These are phyloP conservation scores for Euzetes globulus DNA, from an alignment of 2,888 invertebrate genomes.

Conservation along the genomic window DNA sequence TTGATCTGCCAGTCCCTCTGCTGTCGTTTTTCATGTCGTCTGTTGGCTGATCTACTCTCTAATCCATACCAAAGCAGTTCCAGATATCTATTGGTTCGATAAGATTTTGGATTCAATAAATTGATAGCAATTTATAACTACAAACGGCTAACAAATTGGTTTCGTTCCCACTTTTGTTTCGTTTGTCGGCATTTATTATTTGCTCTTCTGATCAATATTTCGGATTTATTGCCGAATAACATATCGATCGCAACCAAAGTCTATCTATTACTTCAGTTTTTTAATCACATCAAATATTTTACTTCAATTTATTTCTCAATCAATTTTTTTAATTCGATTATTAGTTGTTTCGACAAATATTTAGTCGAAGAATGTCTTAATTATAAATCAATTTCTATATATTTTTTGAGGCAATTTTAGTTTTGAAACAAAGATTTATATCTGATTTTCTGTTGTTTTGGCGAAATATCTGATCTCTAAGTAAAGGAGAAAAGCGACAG, in stretches of 20 bases:
- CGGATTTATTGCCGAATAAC: not conserved
- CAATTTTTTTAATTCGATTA: not conserved
- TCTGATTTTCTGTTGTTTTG: not conserved
- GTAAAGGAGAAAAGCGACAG: not conserved
- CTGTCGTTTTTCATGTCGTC: constrained; percentile 21
- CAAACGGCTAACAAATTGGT: constrained; percentile 1
- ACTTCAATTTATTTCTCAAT: not conserved
- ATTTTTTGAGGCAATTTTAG: not conserved
- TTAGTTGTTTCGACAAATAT: not conserved
- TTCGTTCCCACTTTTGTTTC: not conserved
- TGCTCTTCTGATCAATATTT: not conserved
- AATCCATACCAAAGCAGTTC: constrained; percentile 42
- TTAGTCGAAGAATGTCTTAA: not conserved
- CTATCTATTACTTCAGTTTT: not conserved
- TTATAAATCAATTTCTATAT: not conserved
- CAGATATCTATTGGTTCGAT: constrained; percentile 41
- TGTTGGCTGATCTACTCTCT: constrained; percentile 29
- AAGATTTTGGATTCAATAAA: constrained; percentile 10
- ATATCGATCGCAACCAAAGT: not conserved
- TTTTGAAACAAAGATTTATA: not conserved
- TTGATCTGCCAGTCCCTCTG: constrained; percentile 13
- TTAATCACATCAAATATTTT: not conserved
- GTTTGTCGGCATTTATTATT: not conserved
- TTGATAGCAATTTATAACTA: not conserved
- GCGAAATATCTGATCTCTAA: not conserved